Evolutionary conservation across 2,888 invertebrate genomes (phyloP), one percentile per base, ranked within the genome.

Genomic region (Dolichopus griseipennis): DNA sequence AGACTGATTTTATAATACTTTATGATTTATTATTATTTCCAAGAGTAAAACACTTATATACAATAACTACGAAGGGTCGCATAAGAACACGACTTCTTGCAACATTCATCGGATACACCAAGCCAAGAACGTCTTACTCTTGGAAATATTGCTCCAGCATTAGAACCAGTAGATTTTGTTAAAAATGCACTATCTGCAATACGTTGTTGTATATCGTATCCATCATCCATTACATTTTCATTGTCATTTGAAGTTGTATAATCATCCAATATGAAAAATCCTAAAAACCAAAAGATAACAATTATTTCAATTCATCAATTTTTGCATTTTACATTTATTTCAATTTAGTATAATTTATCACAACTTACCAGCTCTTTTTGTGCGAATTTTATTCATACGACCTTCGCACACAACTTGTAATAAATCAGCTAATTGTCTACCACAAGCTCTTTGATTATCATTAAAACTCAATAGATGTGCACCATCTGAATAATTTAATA

Each of bases 21-120:
- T 27, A n/a, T n/a, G 2, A 27, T 27, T 27, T 27, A 27, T 27
- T 27, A 27, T 27, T 27, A n/a, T 27, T 27, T 27, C 27, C 27
- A 27, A 27, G 27, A 27, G 27, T 27, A 5, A 27, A 27, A 27
- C 27, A 52, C 18, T 15, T 52, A 52, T 52, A 18, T 18, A 18
- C 69, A 69, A 37, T 69, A 69, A 27, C 65, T 66, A 27, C 62
- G 18, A 27, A 69, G 27, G n/a, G 65, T 64, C 18, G 61, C 43
- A 22, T 66, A 67, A 18, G 69, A 43, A 61, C 69, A 69, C 66
- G 69, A 64, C n/a, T 69, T 69, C 8, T 66, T 66, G 22, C 69
- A 69, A 34, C 69, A 69, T 66, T 69, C 69, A 27, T 67, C 67
- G 12, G 69, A 66, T 21, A 69, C 65, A 20, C 69, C 67, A 21